Conservation (phyloP, 2,888 invertebrate species). For the Pseudococcus viburni region DNA sequence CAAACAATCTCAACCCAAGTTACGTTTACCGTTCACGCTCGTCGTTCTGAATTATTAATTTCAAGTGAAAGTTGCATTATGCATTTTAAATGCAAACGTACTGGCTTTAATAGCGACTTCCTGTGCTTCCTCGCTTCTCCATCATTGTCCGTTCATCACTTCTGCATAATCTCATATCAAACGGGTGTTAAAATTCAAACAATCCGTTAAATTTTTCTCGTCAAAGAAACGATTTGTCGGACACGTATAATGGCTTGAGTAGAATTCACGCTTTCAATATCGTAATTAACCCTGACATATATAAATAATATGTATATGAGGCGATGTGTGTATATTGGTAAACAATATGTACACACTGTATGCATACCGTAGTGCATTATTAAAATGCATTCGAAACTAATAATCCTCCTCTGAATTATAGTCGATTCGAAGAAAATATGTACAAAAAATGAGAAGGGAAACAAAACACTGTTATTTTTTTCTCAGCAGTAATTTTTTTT, state of each 20-base stretch:
- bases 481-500: not conserved
- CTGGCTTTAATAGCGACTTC: not conserved
- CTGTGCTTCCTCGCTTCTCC: not conserved
- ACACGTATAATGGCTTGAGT: slow-evolving; percentile 26
- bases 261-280: slow-evolving; percentile 62
- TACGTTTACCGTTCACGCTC: not conserved
- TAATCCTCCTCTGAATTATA: slow-evolving; percentile 17
- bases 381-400: slow-evolving; percentile 29
- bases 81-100: slow-evolving; percentile 13
- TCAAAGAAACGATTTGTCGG: not conserved
- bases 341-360: not conserved
- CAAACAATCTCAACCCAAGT: not conserved
- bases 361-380: slow-evolving; percentile 25
- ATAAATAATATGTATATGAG: not conserved
- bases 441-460: not conserved
- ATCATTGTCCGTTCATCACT: not conserved
- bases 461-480: not conserved
- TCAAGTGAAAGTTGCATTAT: slow-evolving; percentile 24
- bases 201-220: not conserved
- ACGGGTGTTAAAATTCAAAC: not conserved
- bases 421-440: not conserved
- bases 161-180: not conserved
- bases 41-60: not conserved
- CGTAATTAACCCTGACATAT: slow-evolving; percentile 64
- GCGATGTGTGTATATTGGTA: slow-evolving; percentile 27